Evolutionary conservation across 2,113 vertebrate genomes (phyloP).

Genomic region (Archilochus colubris): DNA sequence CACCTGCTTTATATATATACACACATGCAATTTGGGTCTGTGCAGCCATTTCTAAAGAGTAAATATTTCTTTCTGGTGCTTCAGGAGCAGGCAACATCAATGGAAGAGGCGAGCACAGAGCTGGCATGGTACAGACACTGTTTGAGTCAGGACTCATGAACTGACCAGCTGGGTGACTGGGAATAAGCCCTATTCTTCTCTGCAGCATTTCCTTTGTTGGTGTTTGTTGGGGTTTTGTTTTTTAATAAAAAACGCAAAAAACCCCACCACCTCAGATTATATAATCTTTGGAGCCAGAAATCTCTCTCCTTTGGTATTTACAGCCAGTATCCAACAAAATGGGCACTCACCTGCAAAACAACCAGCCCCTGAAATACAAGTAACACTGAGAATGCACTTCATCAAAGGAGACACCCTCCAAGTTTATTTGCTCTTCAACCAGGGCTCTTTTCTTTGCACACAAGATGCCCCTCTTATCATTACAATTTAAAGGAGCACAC

Average conservation of each 20-base stretch:
- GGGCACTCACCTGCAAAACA: background rate
- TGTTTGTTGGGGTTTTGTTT: too few species aligned
- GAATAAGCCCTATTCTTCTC: background rate
- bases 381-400: background rate
- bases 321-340: background rate
- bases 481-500: background rate
- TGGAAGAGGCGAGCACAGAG: background rate
- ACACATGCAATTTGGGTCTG: background rate
- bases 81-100: background rate
- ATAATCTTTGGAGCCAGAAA: background rate
- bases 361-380: background rate
- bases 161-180: background rate
- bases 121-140: accelerated
- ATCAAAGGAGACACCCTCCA: background rate
- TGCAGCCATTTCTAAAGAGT: background rate
- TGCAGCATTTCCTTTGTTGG: background rate
- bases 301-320: background rate
- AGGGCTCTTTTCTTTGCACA: background rate
- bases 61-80: background rate
- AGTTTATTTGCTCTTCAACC: background rate
- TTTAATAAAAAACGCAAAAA: background rate
- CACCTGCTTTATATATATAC: background rate
- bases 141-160: background rate
- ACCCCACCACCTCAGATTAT: background rate
- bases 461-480: background rate